Evolutionary conservation across 2,113 vertebrate species (phyloP).

Genomic region (Uropsilus gracilis): DNA sequence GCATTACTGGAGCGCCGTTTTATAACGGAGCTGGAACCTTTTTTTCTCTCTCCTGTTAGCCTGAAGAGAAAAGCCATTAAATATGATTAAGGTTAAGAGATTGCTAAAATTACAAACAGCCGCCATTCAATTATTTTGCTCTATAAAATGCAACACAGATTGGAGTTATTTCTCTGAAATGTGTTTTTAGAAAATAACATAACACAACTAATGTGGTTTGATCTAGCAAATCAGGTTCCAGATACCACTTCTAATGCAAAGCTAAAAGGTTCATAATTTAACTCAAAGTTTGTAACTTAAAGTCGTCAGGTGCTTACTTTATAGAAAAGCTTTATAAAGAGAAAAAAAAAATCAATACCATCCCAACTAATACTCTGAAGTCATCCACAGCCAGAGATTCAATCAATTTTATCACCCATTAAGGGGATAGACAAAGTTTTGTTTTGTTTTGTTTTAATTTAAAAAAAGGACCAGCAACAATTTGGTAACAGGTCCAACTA

Average conservation of each 20-base stretch:
- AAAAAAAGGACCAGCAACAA: conserved; percentile 20
- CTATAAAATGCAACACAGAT: conserved; percentile 90
- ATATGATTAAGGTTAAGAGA: conserved; percentile 93
- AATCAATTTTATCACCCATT: conserved; percentile 85
- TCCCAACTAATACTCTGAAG: conserved; percentile 76
- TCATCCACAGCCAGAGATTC: conserved; percentile 74
- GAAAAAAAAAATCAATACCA: conserved; percentile 75
- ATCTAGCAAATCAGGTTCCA: conserved; percentile 88
- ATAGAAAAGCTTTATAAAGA: conserved; percentile 68
- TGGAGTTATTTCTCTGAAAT: conserved; percentile 90
- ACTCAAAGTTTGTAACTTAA: conserved; percentile 84
- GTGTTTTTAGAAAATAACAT: conserved; percentile 90
- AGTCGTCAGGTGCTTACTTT: conserved; percentile 76
- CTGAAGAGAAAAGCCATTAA: conserved; percentile 92
- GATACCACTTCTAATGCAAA: conserved; percentile 85
- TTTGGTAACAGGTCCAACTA: conserved; percentile 56
- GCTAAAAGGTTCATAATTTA: conserved; percentile 88
- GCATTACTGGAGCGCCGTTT: conserved; percentile 76
- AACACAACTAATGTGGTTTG: conserved; percentile 89
- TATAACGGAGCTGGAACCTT: conserved; percentile 82
- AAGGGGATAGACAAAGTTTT: conserved; percentile 65
- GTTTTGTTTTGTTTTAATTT: conserved; percentile 9
- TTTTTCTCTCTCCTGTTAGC: conserved; percentile 86
- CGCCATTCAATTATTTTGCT: conserved; percentile 91
- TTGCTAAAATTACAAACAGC: conserved; percentile 92